Evolutionary conservation across 1,140 invertebrate genomes (phyloP).

Genomic region (Drosophila kanapiae): DNA sequence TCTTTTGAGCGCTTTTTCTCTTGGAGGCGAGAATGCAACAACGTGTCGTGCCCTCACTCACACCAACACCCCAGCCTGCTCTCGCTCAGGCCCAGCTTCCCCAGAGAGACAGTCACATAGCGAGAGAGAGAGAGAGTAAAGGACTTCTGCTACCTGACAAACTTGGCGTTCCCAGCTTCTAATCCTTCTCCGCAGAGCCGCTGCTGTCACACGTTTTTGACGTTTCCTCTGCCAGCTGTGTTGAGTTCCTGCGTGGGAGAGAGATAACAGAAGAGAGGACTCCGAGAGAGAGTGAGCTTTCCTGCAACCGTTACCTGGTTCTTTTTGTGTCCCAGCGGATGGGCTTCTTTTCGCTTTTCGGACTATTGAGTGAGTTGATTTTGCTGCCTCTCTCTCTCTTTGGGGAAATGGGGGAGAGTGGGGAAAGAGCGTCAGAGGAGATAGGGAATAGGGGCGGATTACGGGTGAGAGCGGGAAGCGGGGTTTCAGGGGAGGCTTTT

Average conservation of each 20-base stretch:
- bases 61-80: conserved; percentile 25
- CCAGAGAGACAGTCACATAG: conserved; percentile 19
- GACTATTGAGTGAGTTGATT: conserved; percentile 74
- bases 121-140: conserved; percentile 7
- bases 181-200: conserved; percentile 32
- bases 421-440: not conserved
- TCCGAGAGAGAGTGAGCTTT: conserved; percentile 15
- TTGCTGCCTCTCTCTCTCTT: conserved; percentile 19
- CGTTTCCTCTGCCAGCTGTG: conserved; percentile 71
- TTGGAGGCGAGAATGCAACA: conserved; percentile 72
- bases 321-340: conserved; percentile 37
- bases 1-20: conserved; percentile 52
- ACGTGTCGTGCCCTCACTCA: conserved; percentile 73
- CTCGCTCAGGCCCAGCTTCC: conserved; percentile 55
- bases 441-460: conserved; percentile 2
- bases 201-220: conserved; percentile 75
- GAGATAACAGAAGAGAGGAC: conserved; percentile 10
- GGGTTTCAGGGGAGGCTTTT: conserved; percentile 20
- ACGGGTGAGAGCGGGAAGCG: not conserved
- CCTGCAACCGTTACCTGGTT: conserved; percentile 62
- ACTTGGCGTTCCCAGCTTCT: conserved; percentile 43
- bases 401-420: not conserved
- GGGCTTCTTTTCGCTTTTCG: conserved; percentile 53
- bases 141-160: conserved; percentile 60
- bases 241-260: conserved; percentile 65